A percentile compares a stretch with the other conserved stretches of the same genome.
These are phyloP conservation scores for Gastracanthus pulcherrimus DNA, from an alignment of 2,888 invertebrate genomes.

Conservation along the genomic window DNA sequence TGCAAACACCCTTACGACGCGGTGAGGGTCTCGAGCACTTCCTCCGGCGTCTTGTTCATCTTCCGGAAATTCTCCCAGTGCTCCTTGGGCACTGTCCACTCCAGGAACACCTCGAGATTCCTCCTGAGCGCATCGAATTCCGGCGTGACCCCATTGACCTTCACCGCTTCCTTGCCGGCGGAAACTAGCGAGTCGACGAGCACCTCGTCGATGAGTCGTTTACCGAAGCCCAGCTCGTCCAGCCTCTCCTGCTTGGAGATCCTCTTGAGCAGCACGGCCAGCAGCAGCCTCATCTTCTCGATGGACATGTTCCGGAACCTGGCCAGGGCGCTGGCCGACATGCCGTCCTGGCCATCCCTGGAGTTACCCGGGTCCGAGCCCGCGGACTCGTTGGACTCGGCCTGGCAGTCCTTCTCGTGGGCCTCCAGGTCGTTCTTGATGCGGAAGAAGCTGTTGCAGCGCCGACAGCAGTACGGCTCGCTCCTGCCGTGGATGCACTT, in stretches of 20 bases:
- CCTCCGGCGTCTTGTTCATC: constrained; percentile 88
- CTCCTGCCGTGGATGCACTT: constrained; percentile 88
- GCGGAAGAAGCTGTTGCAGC: constrained; percentile 87
- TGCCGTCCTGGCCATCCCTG: constrained; percentile 57
- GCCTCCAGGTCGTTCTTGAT: constrained; percentile 86
- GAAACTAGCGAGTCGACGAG: constrained; percentile 87
- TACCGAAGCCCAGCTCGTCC: constrained; percentile 87
- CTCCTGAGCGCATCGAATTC: constrained; percentile 84
- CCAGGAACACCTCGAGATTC: constrained; percentile 88
- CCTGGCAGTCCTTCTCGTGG: constrained; percentile 79
- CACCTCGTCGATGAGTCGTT: constrained; percentile 88
- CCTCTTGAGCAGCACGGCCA: constrained; percentile 89
- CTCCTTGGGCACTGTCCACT: constrained; percentile 89
- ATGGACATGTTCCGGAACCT: constrained; percentile 81
- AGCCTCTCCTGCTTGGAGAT: constrained; percentile 90
- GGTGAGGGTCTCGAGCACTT: constrained; percentile 87
- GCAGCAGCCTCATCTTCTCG: constrained; percentile 87
- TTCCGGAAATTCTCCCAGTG: constrained; percentile 87
- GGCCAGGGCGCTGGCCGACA: constrained; percentile 66
- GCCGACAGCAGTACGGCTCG: constrained; percentile 87
- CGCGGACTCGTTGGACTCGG: constrained; percentile 25
- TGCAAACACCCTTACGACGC: constrained; percentile 65
- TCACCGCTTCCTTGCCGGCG: constrained; percentile 85
- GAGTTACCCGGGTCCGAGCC: constrained; percentile 20
- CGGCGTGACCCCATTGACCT: constrained; percentile 78